Evolutionary conservation across 2,888 invertebrate species (phyloP).

Genomic region (Ethmia dodecea): DNA sequence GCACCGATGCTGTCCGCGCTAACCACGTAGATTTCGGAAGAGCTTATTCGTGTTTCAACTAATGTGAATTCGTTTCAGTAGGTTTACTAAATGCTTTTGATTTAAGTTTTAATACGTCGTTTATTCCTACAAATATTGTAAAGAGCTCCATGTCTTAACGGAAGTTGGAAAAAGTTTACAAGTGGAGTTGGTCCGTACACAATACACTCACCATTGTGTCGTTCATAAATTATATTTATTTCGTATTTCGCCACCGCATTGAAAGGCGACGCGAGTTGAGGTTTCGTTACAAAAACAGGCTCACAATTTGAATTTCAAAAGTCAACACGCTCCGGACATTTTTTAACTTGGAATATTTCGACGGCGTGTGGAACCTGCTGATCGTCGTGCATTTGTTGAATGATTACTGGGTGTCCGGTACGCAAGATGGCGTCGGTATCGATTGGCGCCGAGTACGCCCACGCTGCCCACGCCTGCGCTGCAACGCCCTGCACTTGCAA

Average conservation of each 20-base stretch:
- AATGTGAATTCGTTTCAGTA: slow-evolving; percentile 56
- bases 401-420: slow-evolving; percentile 46
- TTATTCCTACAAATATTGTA: too few relatives aligned
- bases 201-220: too few relatives aligned
- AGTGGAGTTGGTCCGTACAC: too few relatives aligned
- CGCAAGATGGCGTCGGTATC: slow-evolving; percentile 72
- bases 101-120: slow-evolving; percentile 34
- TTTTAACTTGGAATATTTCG: background rate
- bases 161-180: too few relatives aligned
- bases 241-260: too few relatives aligned
- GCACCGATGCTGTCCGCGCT: slow-evolving; percentile 40
- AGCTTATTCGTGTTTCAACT: slow-evolving; percentile 69
- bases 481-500: slow-evolving; percentile 63
- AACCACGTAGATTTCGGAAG: slow-evolving; percentile 55
- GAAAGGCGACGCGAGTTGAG: too few relatives aligned
- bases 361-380: background rate
- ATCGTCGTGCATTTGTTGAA: too few relatives aligned
- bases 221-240: too few relatives aligned
- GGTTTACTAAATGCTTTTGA: slow-evolving; percentile 44
- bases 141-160: too few relatives aligned
- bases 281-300: background rate
- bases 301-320: too few relatives aligned
- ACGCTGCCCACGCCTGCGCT: slow-evolving; percentile 66
- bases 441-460: slow-evolving; percentile 63
- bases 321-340: background rate